Percentiles rank a stretch among this genome's conserved stretches.
Evolutionary conservation across 2,113 vertebrate genomes (phyloP).

Genomic region (Riparia riparia): DNA sequence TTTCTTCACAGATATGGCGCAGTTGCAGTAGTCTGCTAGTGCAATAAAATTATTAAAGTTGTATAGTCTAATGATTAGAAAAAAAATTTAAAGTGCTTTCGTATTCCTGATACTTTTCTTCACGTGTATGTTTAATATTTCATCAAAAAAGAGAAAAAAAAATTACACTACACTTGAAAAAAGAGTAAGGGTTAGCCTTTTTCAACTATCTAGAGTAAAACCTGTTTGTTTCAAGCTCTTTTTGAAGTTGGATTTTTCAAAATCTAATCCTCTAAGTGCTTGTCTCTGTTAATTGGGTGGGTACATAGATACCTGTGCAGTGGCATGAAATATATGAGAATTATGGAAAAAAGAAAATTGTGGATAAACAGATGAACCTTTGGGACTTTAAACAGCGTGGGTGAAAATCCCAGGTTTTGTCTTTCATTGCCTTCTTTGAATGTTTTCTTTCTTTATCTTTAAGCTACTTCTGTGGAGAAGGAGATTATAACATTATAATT

Average conservation of each 20-base stretch:
- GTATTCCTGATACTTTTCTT: not conserved
- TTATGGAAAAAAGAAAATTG: not conserved
- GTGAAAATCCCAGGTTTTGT: not conserved
- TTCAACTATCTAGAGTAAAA: not conserved
- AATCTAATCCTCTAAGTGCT: not conserved
- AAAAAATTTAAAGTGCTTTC: not conserved
- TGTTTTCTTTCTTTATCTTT: not conserved
- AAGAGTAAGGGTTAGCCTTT: not conserved
- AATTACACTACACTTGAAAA: not conserved
- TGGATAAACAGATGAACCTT: not conserved
- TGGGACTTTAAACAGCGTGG: not conserved
- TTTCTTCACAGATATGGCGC: not conserved
- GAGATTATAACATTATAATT: not conserved
- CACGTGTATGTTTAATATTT: constrained; percentile 25
- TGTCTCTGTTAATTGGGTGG: not conserved
- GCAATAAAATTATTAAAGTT: not conserved
- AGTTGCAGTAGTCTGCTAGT: not conserved
- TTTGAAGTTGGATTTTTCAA: constrained; percentile 22
- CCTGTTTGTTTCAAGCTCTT: not conserved
- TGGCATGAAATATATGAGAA: not conserved
- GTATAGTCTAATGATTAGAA: not conserved
- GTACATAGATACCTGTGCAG: not conserved
- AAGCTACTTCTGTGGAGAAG: not conserved
- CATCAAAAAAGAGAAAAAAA: constrained; percentile 42
- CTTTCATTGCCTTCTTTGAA: not conserved